Evolutionary conservation across 1,140 invertebrate genomes (phyloP), one percentile per base, ranked within the genome.

Genomic region (Drosophila bifasciata): DNA sequence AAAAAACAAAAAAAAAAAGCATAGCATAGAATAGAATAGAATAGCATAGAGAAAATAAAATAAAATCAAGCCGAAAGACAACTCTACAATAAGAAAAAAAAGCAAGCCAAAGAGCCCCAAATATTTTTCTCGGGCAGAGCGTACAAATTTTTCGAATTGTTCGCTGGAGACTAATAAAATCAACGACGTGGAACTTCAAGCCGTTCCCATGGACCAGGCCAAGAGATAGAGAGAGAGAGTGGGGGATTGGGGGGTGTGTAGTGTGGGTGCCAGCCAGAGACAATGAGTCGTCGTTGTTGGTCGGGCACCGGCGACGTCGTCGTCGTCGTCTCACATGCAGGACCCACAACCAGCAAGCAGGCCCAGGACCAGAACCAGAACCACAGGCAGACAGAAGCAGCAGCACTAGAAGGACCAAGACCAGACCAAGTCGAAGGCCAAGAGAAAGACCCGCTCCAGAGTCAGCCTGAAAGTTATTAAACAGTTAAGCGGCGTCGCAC

Each of bases 101-200:
- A 53, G 17, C 36, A 48, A 45, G 43, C 48, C 70, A 58, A 36
- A 70, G 68, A 36, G 32, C 32, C 56, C 55, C 56, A 41, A 58
- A 58, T 49, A 86, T 86, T 85, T 81, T 88, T 86, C 68, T 81
- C 55, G 78, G 79, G 63, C 74, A 69, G 62, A 74, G 79, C 78
- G 77, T 70, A 86, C 89, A 90, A 90, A 90, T 90, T 90, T 89
- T 83, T 83, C 68, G 81, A 90, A 91, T 91, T 91, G 89, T 91
- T 89, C 89, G 89, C 89, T 88, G 55, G 89, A 91, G 89, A 91
- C 89, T 90, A 91, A 91, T 91, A 91, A 91, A 91, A 91, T 90
- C 89, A 91, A 91, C 89, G 89, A 89, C 70, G 89, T 88, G 89
- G 89, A 91, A 91, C 89, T 91, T 76, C 76, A 89, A 90, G 83